phyloP scores from a whole-genome alignment of 1,140 invertebrate species.

The Heliconius melpomene region DNA sequence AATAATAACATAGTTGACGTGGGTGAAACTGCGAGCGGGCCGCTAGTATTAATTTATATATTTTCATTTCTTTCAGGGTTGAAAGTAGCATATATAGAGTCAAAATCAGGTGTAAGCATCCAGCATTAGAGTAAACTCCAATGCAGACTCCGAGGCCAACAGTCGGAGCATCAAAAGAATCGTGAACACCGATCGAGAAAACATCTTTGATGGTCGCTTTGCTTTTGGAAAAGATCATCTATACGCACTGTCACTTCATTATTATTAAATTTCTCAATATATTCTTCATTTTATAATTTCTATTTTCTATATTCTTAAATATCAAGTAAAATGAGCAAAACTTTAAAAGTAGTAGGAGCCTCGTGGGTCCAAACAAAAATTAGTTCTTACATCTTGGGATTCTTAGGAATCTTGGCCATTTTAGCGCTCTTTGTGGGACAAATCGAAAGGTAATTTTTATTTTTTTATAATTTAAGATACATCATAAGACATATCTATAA shows the following conservation, averaged over 20 bases:
- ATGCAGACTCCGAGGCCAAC: slow-evolving; percentile 55
- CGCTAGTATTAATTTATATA: neutral
- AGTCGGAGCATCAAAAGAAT: slow-evolving; percentile 48
- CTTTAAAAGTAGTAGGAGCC: slow-evolving; percentile 89
- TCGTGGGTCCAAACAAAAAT: slow-evolving; percentile 89
- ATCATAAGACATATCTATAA: neutral
- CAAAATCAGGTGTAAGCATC: slow-evolving; percentile 54
- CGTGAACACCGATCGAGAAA: slow-evolving; percentile 51
- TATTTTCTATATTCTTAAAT: slow-evolving; percentile 44
- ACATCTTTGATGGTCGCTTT: slow-evolving; percentile 74
- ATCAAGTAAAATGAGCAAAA: slow-evolving; percentile 72
- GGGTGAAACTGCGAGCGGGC: no score
- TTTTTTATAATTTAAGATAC: neutral
- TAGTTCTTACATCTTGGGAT: slow-evolving; percentile 85
- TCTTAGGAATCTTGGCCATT: slow-evolving; percentile 85
- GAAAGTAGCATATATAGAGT: slow-evolving; percentile 51
- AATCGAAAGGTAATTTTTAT: slow-evolving; percentile 81
- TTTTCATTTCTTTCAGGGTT: slow-evolving; percentile 66
- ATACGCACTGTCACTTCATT: slow-evolving; percentile 80
- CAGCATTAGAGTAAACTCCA: slow-evolving; percentile 47
- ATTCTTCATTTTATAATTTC: slow-evolving; percentile 78
- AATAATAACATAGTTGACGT: no score
- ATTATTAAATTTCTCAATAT: slow-evolving; percentile 80
- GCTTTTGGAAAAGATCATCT: slow-evolving; percentile 72
- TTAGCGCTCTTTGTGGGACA: slow-evolving; percentile 85